These are phyloP conservation scores for Xiphophorus birchmanni DNA, from an alignment of 2,797 vertebrate species.

Conservation along the genomic window DNA sequence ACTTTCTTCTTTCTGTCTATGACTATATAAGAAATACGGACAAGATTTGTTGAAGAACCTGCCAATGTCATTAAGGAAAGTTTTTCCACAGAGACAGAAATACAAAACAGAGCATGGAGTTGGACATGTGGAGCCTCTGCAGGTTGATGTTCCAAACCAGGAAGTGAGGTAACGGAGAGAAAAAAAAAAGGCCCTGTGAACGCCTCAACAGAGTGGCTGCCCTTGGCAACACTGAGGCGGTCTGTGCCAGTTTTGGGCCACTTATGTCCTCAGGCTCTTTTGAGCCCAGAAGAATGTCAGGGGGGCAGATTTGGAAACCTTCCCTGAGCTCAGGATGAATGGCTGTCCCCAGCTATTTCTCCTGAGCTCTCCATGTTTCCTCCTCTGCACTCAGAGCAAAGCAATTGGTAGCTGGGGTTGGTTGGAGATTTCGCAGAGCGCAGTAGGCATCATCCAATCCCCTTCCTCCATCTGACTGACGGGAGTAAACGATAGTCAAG, in stretches of 20 bases:
- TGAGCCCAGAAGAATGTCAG: constrained; percentile 80
- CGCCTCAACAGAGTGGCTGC: constrained; percentile 72
- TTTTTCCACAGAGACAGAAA: background rate
- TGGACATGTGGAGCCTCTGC: constrained; percentile 30
- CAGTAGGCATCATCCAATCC: background rate
- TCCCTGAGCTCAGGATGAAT: constrained; percentile 76
- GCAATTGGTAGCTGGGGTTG: constrained; percentile 37
- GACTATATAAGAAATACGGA: too few species aligned
- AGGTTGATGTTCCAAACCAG: constrained; percentile 74
- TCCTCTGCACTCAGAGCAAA: constrained; percentile 23
- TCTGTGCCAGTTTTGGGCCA: constrained; percentile 81
- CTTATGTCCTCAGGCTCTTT: constrained; percentile 77
- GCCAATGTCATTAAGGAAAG: background rate
- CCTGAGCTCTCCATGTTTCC: constrained; percentile 31
- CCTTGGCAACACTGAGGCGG: constrained; percentile 76
- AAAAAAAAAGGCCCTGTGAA: constrained; percentile 75
- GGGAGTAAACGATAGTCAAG: background rate
- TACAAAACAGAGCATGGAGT: background rate
- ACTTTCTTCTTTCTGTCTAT: too few species aligned
- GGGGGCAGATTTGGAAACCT: constrained; percentile 72
- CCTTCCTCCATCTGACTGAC: background rate
- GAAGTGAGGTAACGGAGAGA: constrained; percentile 76
- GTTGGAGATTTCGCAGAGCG: constrained; percentile 14
- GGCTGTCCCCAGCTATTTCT: constrained; percentile 57
- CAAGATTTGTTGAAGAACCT: background rate